Percentiles rank a stretch among this genome's conserved stretches.
Evolutionary conservation across 2,888 invertebrate species (phyloP).

Genomic region (Caenorhabditis becei): DNA sequence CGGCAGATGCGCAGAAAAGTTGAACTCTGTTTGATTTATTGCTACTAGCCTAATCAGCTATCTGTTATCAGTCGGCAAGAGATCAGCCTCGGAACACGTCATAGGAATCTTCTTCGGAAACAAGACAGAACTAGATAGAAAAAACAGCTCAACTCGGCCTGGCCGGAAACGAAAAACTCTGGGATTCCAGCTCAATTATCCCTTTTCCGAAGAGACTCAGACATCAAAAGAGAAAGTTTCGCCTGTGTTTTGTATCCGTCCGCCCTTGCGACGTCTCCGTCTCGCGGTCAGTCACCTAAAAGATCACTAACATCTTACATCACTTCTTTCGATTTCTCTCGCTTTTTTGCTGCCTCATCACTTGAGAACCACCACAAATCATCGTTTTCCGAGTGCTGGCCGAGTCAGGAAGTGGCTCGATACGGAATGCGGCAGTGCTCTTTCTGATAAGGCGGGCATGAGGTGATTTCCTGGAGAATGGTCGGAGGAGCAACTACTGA

Average conservation of each 20-base stretch:
- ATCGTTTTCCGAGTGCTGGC: slow-evolving; percentile 51
- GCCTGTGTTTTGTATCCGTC: slow-evolving; percentile 38
- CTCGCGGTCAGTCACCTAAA: slow-evolving; percentile 36
- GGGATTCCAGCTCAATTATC: slow-evolving; percentile 32
- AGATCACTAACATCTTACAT: slow-evolving; percentile 60
- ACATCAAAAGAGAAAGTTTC: neutral
- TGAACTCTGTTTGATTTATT: too few species aligned
- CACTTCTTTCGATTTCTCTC: slow-evolving; percentile 19
- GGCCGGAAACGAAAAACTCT: slow-evolving; percentile 1
- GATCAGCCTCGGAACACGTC: neutral
- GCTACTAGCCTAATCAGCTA: too few species aligned
- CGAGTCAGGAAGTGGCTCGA: slow-evolving; percentile 54
- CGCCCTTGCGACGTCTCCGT: slow-evolving; percentile 39
- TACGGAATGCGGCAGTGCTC: slow-evolving; percentile 59
- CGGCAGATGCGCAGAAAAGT: too few species aligned
- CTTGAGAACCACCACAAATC: slow-evolving; percentile 52
- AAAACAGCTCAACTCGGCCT: neutral
- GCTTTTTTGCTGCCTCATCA: slow-evolving; percentile 23
- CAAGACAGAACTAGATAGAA: slow-evolving; percentile 9
- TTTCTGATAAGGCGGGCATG: slow-evolving; percentile 17
- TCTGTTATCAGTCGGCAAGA: too few species aligned
- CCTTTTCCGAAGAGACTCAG: slow-evolving; percentile 15
- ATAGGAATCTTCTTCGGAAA: slow-evolving; percentile 28
- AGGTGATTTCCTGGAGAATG: slow-evolving; percentile 36
- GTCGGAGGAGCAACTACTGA: neutral